Percentiles rank a stretch among this genome's conserved stretches.
Evolutionary conservation across 2,888 invertebrate genomes (phyloP).

Genomic region (Arge pagana): DNA sequence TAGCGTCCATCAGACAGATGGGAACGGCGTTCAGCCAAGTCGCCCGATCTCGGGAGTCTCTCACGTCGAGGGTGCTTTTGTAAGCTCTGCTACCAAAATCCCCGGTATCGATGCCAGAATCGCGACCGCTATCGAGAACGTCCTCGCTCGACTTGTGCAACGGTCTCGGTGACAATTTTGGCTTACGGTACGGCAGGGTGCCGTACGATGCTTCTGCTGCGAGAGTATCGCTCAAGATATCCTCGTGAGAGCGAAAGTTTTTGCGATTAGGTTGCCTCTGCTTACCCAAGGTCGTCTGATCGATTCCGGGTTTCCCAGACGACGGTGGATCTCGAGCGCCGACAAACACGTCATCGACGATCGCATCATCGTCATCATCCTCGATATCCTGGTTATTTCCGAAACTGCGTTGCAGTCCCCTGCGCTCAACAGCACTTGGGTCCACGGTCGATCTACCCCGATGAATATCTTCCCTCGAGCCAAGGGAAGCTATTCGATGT

Average conservation of each 20-base stretch:
- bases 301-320: neutral
- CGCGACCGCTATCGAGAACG: conserved; percentile 43
- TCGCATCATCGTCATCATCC: conserved; percentile 5
- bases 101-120: conserved; percentile 22
- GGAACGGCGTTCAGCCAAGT: conserved; percentile 18
- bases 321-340: neutral
- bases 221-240: conserved; percentile 16
- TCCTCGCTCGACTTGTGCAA: conserved; percentile 49
- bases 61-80: conserved; percentile 39
- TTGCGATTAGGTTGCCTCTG: neutral
- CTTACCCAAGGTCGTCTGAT: neutral
- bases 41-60: conserved; percentile 22
- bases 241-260: conserved; percentile 13
- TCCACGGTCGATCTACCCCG: neutral
- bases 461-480: neutral
- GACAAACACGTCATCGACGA: neutral
- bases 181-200: conserved; percentile 44
- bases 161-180: conserved; percentile 35
- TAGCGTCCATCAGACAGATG: conserved; percentile 45
- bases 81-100: conserved; percentile 36
- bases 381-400: neutral
- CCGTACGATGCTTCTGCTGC: conserved; percentile 35
- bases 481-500: neutral
- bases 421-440: conserved; percentile 2
- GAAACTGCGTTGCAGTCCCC: conserved; percentile 1